Evolutionary conservation across 1,140 invertebrate species (phyloP).

Genomic region (Anagrus nilaparvatae): DNA sequence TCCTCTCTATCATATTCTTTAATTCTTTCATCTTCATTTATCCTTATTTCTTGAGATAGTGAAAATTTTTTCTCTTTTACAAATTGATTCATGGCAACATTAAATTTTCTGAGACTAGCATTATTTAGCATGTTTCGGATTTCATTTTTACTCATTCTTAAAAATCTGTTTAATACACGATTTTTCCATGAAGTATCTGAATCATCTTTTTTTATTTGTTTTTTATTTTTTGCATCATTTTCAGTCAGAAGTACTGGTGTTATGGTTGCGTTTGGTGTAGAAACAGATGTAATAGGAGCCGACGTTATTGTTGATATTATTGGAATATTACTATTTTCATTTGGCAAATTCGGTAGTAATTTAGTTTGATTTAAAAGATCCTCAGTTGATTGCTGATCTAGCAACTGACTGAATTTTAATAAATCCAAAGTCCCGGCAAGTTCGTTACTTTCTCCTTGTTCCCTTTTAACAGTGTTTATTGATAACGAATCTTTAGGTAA

Average conservation of each 20-base stretch:
- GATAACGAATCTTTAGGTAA: too few species aligned
- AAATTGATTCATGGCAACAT: constrained; percentile 39
- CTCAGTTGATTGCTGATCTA: constrained; percentile 10
- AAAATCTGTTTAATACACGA: constrained; percentile 33
- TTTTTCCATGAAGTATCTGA: constrained; percentile 31
- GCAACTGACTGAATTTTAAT: too few species aligned
- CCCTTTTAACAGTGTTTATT: too few species aligned
- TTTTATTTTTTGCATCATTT: constrained; percentile 16
- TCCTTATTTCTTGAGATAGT: constrained; percentile 30
- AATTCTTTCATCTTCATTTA: constrained; percentile 33
- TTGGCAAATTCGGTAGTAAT: constrained; percentile 4
- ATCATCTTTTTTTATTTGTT: constrained; percentile 4
- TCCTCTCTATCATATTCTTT: constrained; percentile 33
- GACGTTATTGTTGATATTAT: background rate
- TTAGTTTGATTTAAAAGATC: constrained; percentile 7
- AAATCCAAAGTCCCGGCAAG: too few species aligned
- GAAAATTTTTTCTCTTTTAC: constrained; percentile 34
- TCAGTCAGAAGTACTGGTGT: background rate
- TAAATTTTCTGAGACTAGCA: constrained; percentile 37
- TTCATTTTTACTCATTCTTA: constrained; percentile 41
- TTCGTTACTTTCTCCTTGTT: too few species aligned
- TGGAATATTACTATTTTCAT: too few species aligned
- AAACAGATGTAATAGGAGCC: background rate
- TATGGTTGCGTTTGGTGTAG: background rate
- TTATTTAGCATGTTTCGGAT: constrained; percentile 41